phyloP scores from a whole-genome alignment of 2,888 invertebrate species.

The Abrostola tripartita region DNA sequence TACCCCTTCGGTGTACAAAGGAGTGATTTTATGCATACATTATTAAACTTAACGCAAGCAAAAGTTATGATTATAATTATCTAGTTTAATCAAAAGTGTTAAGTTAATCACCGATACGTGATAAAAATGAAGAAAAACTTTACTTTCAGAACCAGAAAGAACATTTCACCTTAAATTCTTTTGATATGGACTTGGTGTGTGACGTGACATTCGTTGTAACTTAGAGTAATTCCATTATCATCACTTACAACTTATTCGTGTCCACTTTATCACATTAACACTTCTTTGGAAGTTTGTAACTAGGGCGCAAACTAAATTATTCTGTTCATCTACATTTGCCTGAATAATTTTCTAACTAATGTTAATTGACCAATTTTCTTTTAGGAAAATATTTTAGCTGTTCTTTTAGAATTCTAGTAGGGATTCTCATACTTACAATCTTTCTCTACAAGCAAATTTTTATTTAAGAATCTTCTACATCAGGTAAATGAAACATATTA shows the following conservation, averaged over 20 bases:
- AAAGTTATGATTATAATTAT: no score
- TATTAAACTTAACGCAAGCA: no score
- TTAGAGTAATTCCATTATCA: slow-evolving; percentile 36
- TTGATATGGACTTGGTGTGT: slow-evolving; percentile 21
- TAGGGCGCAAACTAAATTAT: slow-evolving; percentile 26
- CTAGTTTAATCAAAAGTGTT: no score
- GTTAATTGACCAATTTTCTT: slow-evolving; percentile 13
- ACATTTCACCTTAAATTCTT: slow-evolving; percentile 1
- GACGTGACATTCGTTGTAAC: slow-evolving; percentile 28
- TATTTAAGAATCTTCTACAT: no score
- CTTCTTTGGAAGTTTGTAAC: slow-evolving; percentile 49
- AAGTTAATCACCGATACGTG: no score
- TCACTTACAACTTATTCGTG: slow-evolving; percentile 47
- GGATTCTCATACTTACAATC: background rate
- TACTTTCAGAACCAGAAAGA: background rate
- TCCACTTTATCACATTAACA: slow-evolving; percentile 54
- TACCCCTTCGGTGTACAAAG: no score
- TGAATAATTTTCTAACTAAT: slow-evolving; percentile 28
- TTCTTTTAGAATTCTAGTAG: background rate
- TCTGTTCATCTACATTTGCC: slow-evolving; percentile 23
- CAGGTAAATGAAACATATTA: no score
- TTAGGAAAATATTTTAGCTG: slow-evolving; percentile 13
- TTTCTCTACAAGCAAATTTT: no score
- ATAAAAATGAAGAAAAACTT: background rate
- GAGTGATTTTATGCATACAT: no score